Evolutionary conservation across 2,888 invertebrate genomes (phyloP).

Genomic region (Troides aeacus): DNA sequence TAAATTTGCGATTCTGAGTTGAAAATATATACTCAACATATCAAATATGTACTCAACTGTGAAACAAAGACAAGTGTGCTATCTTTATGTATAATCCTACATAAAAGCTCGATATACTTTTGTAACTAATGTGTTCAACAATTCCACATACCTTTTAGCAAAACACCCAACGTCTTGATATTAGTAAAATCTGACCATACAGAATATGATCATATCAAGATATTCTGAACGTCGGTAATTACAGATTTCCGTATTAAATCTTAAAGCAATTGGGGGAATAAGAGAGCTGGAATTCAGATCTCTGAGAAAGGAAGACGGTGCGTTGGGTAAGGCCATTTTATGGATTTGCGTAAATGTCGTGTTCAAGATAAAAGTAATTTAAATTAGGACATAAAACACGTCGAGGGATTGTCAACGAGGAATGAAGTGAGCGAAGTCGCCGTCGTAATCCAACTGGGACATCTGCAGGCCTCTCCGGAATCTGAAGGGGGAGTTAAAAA

Average conservation of each 20-base stretch:
- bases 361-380: conserved; percentile 58
- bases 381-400: conserved; percentile 62
- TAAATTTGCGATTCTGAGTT: too few relatives aligned
- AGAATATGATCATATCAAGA: too few relatives aligned
- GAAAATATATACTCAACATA: too few relatives aligned
- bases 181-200: too few relatives aligned
- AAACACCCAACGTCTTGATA: too few relatives aligned
- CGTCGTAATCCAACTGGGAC: conserved; percentile 59
- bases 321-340: conserved; percentile 45
- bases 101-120: too few relatives aligned
- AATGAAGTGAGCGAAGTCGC: conserved; percentile 50
- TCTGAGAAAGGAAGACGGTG: conserved; percentile 58
- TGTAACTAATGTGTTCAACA: too few relatives aligned
- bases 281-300: conserved; percentile 44
- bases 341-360: conserved; percentile 50
- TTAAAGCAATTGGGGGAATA: background rate
- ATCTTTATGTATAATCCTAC: too few relatives aligned
- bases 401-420: conserved; percentile 66
- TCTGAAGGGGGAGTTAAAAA: conserved; percentile 50
- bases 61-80: too few relatives aligned
- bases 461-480: conserved; percentile 51
- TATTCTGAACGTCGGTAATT: too few relatives aligned
- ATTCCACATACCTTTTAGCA: too few relatives aligned
- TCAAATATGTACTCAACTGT: too few relatives aligned
- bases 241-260: background rate